phyloP scores from a whole-genome alignment of 2,113 vertebrate genomes.

The Perca schrenkii region DNA sequence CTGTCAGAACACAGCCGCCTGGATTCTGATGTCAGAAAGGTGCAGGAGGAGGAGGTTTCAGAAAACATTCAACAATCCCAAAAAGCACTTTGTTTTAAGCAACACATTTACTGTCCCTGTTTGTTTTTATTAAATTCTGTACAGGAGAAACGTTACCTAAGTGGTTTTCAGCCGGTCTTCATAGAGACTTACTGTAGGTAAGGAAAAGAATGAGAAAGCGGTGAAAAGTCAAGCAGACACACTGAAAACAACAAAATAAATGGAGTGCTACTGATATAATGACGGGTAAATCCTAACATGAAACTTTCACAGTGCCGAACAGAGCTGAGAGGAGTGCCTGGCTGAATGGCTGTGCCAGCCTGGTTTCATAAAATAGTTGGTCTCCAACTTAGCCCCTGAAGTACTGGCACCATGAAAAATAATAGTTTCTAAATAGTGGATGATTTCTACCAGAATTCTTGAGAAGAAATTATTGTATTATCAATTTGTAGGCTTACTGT shows the following conservation, averaged over 20 bases:
- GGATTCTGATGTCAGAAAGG: not conserved
- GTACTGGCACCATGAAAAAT: conserved; percentile 52
- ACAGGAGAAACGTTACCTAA: conserved; percentile 18
- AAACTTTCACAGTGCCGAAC: conserved; percentile 54
- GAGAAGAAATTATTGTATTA: conserved; percentile 46
- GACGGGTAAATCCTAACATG: conserved; percentile 55
- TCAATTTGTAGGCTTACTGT: conserved; percentile 36
- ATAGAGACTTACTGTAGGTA: conserved; percentile 22
- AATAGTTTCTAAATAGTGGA: conserved; percentile 34
- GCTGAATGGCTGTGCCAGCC: conserved; percentile 48
- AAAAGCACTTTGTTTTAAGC: not conserved
- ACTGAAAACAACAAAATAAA: no score
- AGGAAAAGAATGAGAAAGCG: conserved; percentile 28
- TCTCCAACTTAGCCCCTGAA: conserved; percentile 53
- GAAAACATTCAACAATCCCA: not conserved
- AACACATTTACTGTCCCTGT: not conserved
- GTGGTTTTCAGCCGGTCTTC: conserved; percentile 29
- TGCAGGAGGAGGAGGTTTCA: not conserved
- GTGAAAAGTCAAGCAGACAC: conserved; percentile 41
- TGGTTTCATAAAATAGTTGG: conserved; percentile 61
- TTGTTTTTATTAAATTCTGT: not conserved
- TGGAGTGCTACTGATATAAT: conserved; percentile 48
- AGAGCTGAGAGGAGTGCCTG: conserved; percentile 46
- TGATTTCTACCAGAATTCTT: conserved; percentile 35
- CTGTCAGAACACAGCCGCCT: no score